Percentiles rank a stretch among this genome's conserved stretches.
Evolutionary conservation across 1,140 invertebrate species (phyloP).

Genomic region (Archivesica marissinica): DNA sequence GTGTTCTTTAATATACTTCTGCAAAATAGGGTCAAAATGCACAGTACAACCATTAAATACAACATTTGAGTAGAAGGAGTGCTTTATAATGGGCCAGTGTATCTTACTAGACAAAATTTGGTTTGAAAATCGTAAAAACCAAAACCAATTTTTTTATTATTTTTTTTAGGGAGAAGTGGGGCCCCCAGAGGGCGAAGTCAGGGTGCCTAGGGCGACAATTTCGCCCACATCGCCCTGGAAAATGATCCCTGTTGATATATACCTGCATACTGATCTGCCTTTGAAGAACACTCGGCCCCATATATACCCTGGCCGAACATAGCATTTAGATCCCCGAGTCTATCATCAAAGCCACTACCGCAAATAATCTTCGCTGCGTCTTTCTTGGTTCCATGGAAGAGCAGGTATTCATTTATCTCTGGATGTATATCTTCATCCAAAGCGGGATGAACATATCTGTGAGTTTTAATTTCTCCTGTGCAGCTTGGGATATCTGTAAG

Average conservation of each 20-base stretch:
- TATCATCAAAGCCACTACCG: slow-evolving; percentile 9
- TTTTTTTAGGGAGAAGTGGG: too few relatives aligned
- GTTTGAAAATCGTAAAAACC: too few relatives aligned
- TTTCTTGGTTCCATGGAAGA: slow-evolving; percentile 55
- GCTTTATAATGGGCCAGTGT: too few relatives aligned
- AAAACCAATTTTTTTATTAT: too few relatives aligned
- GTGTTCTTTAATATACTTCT: too few relatives aligned
- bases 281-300: slow-evolving; percentile 47
- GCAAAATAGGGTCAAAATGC: too few relatives aligned
- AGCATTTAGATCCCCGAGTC: background rate
- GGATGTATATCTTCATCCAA: slow-evolving; percentile 17
- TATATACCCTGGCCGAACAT: slow-evolving; percentile 54
- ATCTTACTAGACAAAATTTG: too few relatives aligned
- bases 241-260: background rate
- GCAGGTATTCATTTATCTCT: slow-evolving; percentile 43
- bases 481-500: background rate
- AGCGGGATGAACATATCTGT: background rate
- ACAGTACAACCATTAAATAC: too few relatives aligned
- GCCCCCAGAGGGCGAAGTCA: too few relatives aligned
- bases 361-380: slow-evolving; percentile 22
- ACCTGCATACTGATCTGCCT: slow-evolving; percentile 60
- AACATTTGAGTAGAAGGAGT: too few relatives aligned
- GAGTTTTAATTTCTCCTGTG: background rate
- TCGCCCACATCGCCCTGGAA: too few relatives aligned
- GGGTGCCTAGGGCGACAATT: too few relatives aligned